Percentiles rank a stretch among this genome's conserved stretches.
These are phyloP conservation scores for Bradypus variegatus DNA, from an alignment of 2,797 vertebrate genomes.

Conservation along the genomic window DNA sequence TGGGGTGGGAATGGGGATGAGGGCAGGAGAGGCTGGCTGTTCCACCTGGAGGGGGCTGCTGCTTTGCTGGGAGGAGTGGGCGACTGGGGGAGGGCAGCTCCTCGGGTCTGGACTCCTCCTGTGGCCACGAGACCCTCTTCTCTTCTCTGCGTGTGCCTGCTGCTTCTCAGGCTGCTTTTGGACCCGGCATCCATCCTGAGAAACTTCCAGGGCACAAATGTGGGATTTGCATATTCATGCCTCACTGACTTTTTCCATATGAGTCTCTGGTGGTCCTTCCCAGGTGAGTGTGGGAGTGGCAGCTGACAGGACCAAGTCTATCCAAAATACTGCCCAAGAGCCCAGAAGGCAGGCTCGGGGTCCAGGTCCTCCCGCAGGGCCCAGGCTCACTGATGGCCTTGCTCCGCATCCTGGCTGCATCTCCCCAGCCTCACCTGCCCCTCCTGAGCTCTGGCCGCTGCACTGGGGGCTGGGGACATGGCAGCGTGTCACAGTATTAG, in stretches of 20 bases:
- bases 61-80: neutral
- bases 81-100: neutral
- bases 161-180: neutral
- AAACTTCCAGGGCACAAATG: neutral
- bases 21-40: neutral
- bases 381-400: neutral
- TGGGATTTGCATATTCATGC: neutral
- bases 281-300: neutral
- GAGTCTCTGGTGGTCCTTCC: fast-evolving
- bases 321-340: neutral
- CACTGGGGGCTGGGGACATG: neutral
- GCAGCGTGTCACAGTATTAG: neutral
- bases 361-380: neutral
- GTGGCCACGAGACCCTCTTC: neutral
- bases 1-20: neutral
- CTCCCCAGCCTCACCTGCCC: neutral
- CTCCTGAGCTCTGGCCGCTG: neutral
- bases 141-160: neutral
- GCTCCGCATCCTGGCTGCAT: neutral
- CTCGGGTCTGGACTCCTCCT: neutral
- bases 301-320: neutral
- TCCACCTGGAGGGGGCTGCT: neutral
- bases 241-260: neutral
- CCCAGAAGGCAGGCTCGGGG: neutral
- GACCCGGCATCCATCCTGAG: neutral